Conservation (phyloP, 2,797 vertebrate genomes). For the Lagodon rhomboides region DNA sequence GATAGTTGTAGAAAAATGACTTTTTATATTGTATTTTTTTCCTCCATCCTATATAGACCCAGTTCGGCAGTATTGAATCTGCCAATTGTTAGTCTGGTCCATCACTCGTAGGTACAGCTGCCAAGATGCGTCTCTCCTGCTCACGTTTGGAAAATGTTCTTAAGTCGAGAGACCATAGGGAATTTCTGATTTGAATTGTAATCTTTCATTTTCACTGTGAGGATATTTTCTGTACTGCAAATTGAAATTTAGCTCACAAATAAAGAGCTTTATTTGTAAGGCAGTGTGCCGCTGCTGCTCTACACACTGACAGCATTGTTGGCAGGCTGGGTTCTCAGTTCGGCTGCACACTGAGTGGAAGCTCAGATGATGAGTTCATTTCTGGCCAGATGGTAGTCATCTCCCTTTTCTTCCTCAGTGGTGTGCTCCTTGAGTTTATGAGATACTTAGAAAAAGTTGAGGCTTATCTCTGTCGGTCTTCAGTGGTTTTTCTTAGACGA, state of each 20-base stretch:
- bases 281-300: slow-evolving; percentile 9
- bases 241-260: background rate
- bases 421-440: background rate
- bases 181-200: background rate
- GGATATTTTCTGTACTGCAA: background rate
- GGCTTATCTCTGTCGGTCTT: slow-evolving; percentile 31
- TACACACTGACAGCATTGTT: slow-evolving; percentile 31
- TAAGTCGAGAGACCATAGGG: background rate
- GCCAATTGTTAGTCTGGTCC: background rate
- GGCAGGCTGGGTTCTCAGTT: slow-evolving; percentile 29
- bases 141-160: background rate
- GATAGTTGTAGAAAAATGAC: background rate
- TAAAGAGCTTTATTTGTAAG: background rate
- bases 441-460: slow-evolving; percentile 23
- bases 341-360: slow-evolving; percentile 22
- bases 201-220: background rate
- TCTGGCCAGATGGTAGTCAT: slow-evolving; percentile 55
- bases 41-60: too few species aligned
- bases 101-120: background rate
- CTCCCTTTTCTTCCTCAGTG: slow-evolving; percentile 29
- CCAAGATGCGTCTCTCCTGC: background rate
- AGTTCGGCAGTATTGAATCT: background rate
- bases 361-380: slow-evolving; percentile 50
- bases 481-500: background rate
- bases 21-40: background rate